Conservation (phyloP, 2,888 invertebrate species). For the Galerucella calmariensis region DNA sequence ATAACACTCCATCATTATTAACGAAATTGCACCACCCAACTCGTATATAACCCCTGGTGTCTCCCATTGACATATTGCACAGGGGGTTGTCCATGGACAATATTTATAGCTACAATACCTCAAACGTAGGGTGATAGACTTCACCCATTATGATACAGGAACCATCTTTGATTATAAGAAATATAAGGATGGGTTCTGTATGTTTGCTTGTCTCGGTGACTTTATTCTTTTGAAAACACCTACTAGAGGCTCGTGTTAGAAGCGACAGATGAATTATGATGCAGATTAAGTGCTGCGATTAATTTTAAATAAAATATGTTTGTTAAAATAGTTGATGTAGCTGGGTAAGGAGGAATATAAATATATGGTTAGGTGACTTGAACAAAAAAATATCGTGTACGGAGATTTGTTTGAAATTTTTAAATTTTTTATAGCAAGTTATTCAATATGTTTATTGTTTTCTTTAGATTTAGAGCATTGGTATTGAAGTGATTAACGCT, state of each 20-base stretch:
- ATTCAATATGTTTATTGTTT: too few species aligned
- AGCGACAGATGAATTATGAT: constrained; percentile 60
- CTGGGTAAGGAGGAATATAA: constrained; percentile 37
- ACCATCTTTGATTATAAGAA: constrained; percentile 45
- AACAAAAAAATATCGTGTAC: not conserved
- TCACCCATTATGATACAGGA: constrained; percentile 28
- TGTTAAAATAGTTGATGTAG: constrained; percentile 38
- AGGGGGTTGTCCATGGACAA: constrained; percentile 55
- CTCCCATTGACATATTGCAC: constrained; percentile 63
- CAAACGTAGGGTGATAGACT: constrained; percentile 55
- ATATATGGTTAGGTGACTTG: not conserved
- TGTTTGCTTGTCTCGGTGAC: constrained; percentile 42
- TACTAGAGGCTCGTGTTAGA: constrained; percentile 59
- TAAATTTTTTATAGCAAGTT: not conserved
- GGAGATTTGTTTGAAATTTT: not conserved
- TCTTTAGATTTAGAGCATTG: too few species aligned
- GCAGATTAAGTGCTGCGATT: constrained; percentile 58
- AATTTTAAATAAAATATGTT: constrained; percentile 54
- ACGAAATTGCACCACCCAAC: constrained; percentile 52
- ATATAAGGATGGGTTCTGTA: constrained; percentile 50
- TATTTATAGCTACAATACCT: constrained; percentile 57
- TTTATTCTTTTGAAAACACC: constrained; percentile 58
- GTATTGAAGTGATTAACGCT: too few species aligned
- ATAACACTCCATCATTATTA: constrained; percentile 6
- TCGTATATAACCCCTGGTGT: constrained; percentile 60